These are phyloP conservation scores for Andrena fulva DNA, from an alignment of 2,888 invertebrate species.

Conservation along the genomic window DNA sequence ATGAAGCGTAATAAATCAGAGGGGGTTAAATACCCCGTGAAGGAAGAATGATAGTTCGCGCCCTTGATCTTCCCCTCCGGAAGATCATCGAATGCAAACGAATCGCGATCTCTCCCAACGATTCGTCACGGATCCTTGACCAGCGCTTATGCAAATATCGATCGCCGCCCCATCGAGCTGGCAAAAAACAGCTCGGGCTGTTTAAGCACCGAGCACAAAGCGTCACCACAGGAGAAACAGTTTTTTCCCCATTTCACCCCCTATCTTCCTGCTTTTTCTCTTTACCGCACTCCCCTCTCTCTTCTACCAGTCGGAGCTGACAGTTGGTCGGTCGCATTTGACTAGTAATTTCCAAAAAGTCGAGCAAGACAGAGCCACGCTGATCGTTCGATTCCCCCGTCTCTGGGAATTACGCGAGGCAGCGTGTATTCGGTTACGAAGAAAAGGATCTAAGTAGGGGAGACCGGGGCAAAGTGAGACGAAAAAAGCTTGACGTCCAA, in stretches of 20 bases:
- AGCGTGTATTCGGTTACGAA: slow-evolving; percentile 38
- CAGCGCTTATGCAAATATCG: slow-evolving; percentile 81
- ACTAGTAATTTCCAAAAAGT: slow-evolving; percentile 80
- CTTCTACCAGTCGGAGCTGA: slow-evolving; percentile 54
- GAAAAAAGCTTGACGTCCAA: no score
- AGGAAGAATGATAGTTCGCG: slow-evolving; percentile 47
- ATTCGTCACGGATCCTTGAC: slow-evolving; percentile 81
- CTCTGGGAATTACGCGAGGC: slow-evolving; percentile 50
- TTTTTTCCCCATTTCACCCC: slow-evolving; percentile 60
- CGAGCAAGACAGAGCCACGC: slow-evolving; percentile 64
- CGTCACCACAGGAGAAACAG: slow-evolving; percentile 38
- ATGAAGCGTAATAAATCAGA: slow-evolving; percentile 45
- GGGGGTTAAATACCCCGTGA: slow-evolving; percentile 60
- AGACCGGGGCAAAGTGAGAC: no score
- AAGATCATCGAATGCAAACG: slow-evolving; percentile 54
- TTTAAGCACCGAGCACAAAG: slow-evolving; percentile 65
- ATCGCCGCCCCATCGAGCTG: slow-evolving; percentile 66
- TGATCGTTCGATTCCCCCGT: slow-evolving; percentile 32
- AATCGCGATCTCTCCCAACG: slow-evolving; percentile 64
- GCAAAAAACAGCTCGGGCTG: slow-evolving; percentile 58
- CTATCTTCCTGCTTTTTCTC: not conserved
- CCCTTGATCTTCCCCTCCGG: slow-evolving; percentile 27
- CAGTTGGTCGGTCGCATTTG: slow-evolving; percentile 80
- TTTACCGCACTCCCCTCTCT: not conserved
- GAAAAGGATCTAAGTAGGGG: no score